Evolutionary conservation across 1,140 invertebrate species (phyloP).

Genomic region (Drosophila cardini): DNA sequence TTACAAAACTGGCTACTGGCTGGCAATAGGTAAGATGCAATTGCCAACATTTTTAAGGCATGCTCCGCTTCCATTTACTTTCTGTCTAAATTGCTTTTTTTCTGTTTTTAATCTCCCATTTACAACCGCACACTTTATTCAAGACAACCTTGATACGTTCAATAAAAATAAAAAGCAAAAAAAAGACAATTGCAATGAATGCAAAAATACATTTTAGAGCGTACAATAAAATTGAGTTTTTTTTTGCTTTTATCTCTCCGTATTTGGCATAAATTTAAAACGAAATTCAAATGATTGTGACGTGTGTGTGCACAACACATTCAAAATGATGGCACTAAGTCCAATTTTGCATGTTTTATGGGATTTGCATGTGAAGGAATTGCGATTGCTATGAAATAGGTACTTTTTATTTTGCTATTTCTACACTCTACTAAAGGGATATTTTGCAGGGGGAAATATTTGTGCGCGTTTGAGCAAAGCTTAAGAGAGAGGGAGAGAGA

Average conservation of each 20-base stretch:
- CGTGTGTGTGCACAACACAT: slow-evolving; percentile 47
- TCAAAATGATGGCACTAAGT: slow-evolving; percentile 38
- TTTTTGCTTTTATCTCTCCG: slow-evolving; percentile 15
- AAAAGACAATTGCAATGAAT: slow-evolving; percentile 41
- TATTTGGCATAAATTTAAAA: slow-evolving; percentile 21
- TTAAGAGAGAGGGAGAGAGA: no score
- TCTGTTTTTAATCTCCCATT: slow-evolving; percentile 6
- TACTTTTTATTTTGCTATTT: slow-evolving; percentile 3
- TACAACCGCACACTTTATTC: slow-evolving; percentile 10
- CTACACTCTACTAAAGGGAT: not conserved
- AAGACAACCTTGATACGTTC: slow-evolving; percentile 41
- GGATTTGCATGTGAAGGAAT: slow-evolving; percentile 63
- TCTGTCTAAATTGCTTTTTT: slow-evolving; percentile 8
- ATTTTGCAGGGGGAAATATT: no score
- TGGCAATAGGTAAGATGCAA: slow-evolving; percentile 1
- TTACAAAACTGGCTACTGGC: not conserved
- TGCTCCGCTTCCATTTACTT: slow-evolving; percentile 8
- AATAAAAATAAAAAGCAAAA: slow-evolving; percentile 20
- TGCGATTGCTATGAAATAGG: slow-evolving; percentile 28
- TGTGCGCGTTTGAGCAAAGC: no score
- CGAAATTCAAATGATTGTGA: slow-evolving; percentile 35
- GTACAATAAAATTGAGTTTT: slow-evolving; percentile 12
- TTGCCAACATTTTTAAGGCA: slow-evolving; percentile 13
- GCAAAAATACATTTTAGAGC: slow-evolving; percentile 31
- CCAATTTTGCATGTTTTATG: slow-evolving; percentile 54